Base-by-base conservation (phyloP, 2,113 vertebrate genomes). In the Dicerorhinus sumatrensis region DNA sequence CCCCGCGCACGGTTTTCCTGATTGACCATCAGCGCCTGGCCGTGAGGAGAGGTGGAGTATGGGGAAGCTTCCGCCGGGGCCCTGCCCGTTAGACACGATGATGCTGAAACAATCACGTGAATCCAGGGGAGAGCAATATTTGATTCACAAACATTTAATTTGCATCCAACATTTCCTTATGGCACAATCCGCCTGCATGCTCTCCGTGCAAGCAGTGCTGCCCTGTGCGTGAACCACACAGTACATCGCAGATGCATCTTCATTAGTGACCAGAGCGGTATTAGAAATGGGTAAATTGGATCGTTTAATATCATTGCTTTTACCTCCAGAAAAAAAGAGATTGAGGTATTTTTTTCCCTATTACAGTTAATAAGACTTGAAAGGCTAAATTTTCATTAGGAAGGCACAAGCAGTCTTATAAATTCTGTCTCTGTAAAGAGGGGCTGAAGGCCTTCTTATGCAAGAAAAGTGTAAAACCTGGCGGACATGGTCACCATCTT, bases 281-380 rank as follows among this genome's bases (percentile, higher is more conserved):
- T 93, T 89, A 83, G 82, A 95, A 95, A 80, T 54, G 77, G 77
- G 63, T 79, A 94, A 96, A 94, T 83, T 84, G 79, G 79, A 82
- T 72, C 97, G 89, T 82, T 98, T 96, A 96, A 95, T 93, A 96
- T 93, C 69, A 83, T 56, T 96, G 85, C 62, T 96, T 33, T 95
- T 89, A 95, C 73, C 81, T 70, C 89, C 58, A 92, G 76, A 96
- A 93, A 89, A 95, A 94, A 92, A 54, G 10, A 84, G 96, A 96
- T 69, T 67, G 56, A 93, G 25, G 70, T 60, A 82, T 93, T 97
- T 96, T 46, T 93, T 67, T 70, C 13, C 27, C 54, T 81, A 79
- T 96, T 94, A 95, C 21, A 31, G 82, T 91, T 97, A 96, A 96
- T 85, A 93, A 94, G 85, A 96, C 62, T 92, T n/a, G 89, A 97